Percentiles rank a stretch among this genome's conserved stretches.
Evolutionary conservation across 2,888 invertebrate genomes (phyloP).

Genomic region (Drosophila paramelanica): DNA sequence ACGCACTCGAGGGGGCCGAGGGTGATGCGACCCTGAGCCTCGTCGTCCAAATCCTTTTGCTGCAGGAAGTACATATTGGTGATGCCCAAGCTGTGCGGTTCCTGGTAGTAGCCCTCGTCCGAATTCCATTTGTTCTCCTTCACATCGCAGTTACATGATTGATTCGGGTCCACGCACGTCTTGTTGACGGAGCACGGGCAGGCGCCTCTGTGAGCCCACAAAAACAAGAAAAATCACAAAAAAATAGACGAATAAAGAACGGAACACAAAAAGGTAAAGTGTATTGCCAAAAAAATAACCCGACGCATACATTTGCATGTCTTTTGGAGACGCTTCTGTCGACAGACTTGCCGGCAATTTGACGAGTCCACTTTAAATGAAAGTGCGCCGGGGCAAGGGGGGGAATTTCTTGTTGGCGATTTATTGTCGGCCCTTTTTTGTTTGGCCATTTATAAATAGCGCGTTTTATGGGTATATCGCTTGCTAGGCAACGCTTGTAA

Average conservation of each 20-base stretch:
- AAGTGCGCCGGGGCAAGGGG: not conserved
- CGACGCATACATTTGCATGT: slow-evolving; percentile 71
- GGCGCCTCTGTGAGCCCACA: slow-evolving; percentile 87
- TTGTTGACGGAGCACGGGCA: slow-evolving; percentile 91
- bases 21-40: slow-evolving; percentile 94
- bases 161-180: slow-evolving; percentile 92
- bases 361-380: slow-evolving; percentile 56
- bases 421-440: slow-evolving; percentile 49
- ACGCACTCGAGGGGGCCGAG: slow-evolving; percentile 96
- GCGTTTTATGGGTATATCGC: not conserved
- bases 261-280: not conserved
- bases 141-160: slow-evolving; percentile 96
- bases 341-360: slow-evolving; percentile 61
- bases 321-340: slow-evolving; percentile 57
- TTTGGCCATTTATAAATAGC: slow-evolving; percentile 41
- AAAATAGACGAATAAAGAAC: not conserved
- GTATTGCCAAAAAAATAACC: slow-evolving; percentile 10
- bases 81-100: slow-evolving; percentile 93
- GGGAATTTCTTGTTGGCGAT: slow-evolving; percentile 38
- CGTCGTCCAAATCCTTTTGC: slow-evolving; percentile 92
- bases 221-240: not conserved
- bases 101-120: slow-evolving; percentile 94
- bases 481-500: not conserved
- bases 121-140: slow-evolving; percentile 94
- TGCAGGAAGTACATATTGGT: slow-evolving; percentile 96